Base-by-base conservation (phyloP, 2,888 invertebrate species). In the Sisyra nigra region DNA sequence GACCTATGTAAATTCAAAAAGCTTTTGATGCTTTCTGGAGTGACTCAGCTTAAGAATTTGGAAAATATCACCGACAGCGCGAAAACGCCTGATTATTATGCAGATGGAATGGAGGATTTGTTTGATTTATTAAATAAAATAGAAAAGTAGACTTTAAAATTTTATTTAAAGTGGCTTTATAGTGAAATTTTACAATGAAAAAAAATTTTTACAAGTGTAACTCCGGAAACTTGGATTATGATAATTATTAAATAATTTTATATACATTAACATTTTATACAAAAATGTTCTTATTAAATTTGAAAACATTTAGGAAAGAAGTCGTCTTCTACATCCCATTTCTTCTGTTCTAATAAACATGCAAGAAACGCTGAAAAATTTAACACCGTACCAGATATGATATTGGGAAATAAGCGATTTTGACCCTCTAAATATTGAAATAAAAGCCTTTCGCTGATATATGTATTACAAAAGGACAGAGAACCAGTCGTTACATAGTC, bases 371-470 rank as follows among this genome's bases (percentile, higher is more conserved):
- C 76, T 0, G 83, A 80, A n/a, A 83, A 71, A 60, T 80, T 79
- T 11, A 87, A 55, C 34, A 84, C 61, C 15, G 76, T 77, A 11
- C 87, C 87, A 7, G 79, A 76, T 45, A 88, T 64, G 30, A 86
- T 57, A 53, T 74, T 69, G 8, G 81, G 71, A 56, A 78, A 88
- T 36, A 68, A 65, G 30, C 61, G 60, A 33, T 70, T 61, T 47
- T 73, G 74, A 8, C 71, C 63, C 34, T 74, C 70, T 18, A 66
- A 66, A 55, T 75, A 80, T 34, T 71, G 76, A 48, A 85, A 79
- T 53, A 83, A 63, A 36, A 91, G 64, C 45, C 89, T 69, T 58
- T 86, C 84, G 51, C 84, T 82, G 19, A 88, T 71, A 55, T 74
- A 89, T 52, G 78, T 74, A 8, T 74, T 76, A 53, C 75, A 79